Evolutionary conservation across 2,797 vertebrate genomes (phyloP).

Genomic region (Hipposideros larvatus): DNA sequence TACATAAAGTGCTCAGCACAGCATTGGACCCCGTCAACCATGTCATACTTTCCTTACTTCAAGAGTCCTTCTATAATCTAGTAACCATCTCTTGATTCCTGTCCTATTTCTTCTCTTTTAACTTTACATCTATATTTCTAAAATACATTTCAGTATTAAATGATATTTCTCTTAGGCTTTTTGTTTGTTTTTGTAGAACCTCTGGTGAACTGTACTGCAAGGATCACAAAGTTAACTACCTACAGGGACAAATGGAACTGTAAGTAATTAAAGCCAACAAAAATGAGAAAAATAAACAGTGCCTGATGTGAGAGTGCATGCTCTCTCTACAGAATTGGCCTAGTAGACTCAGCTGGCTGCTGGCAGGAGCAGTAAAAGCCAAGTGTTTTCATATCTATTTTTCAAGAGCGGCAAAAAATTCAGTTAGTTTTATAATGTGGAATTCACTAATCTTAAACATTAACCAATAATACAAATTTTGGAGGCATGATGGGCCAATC

Average conservation of each 20-base stretch:
- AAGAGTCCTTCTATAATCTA: background rate
- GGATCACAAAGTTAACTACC: background rate
- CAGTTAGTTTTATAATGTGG: slow-evolving; percentile 6
- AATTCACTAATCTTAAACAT: background rate
- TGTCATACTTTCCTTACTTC: background rate
- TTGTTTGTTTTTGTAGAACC: background rate
- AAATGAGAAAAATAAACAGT: background rate
- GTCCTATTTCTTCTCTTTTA: slow-evolving; percentile 17
- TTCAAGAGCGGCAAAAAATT: slow-evolving; percentile 23
- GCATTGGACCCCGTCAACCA: background rate
- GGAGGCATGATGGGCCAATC: background rate
- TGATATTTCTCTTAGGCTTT: slow-evolving; percentile 24
- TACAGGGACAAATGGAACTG: background rate
- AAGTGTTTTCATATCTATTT: background rate
- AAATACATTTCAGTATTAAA: background rate
- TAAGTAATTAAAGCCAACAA: background rate
- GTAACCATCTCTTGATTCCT: background rate
- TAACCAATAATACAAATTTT: background rate
- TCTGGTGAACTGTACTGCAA: background rate
- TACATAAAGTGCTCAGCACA: background rate
- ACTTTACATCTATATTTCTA: slow-evolving; percentile 50
- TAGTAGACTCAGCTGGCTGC: background rate
- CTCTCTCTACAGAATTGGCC: background rate
- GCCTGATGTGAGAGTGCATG: background rate
- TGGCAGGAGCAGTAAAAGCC: background rate